Conservation (phyloP, 2,113 vertebrate species). For the Megaceryle maxima region DNA sequence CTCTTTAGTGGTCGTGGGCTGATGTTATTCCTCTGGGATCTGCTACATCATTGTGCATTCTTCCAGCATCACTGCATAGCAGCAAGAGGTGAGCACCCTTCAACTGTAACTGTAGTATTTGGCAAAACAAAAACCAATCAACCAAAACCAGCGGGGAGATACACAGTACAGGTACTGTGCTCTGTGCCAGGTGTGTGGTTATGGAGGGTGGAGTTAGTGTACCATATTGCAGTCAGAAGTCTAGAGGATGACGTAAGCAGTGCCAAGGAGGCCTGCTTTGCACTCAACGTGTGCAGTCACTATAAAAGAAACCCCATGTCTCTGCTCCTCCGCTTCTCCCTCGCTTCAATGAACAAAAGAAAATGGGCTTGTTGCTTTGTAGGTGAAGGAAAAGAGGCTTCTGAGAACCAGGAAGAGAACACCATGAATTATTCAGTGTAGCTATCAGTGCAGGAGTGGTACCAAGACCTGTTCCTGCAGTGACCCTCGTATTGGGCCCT, state of each 20-base stretch:
- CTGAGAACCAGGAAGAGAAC: neutral
- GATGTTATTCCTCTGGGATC: neutral
- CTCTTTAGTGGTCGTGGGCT: neutral
- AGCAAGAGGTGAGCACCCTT: neutral
- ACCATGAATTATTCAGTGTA: neutral
- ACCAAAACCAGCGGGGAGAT: too few species aligned
- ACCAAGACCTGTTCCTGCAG: neutral
- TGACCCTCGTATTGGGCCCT: neutral
- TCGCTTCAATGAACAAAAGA: neutral
- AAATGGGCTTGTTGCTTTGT: neutral
- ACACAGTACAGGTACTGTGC: accelerated
- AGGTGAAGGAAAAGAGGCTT: neutral
- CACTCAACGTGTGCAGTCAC: neutral
- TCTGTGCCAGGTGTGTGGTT: neutral
- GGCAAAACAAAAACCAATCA: neutral
- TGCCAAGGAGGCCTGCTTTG: neutral
- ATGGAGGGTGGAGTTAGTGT: neutral
- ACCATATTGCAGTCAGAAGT: neutral
- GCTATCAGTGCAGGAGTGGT: neutral
- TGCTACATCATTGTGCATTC: neutral
- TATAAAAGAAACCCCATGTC: neutral
- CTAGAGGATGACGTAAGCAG: neutral
- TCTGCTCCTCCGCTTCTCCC: neutral
- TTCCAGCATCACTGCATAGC: accelerated
- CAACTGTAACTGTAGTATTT: neutral